A percentile compares a stretch with the other conserved stretches of the same genome.
These are phyloP conservation scores for Ips typographus DNA, from an alignment of 1,140 invertebrate species.

Conservation along the genomic window DNA sequence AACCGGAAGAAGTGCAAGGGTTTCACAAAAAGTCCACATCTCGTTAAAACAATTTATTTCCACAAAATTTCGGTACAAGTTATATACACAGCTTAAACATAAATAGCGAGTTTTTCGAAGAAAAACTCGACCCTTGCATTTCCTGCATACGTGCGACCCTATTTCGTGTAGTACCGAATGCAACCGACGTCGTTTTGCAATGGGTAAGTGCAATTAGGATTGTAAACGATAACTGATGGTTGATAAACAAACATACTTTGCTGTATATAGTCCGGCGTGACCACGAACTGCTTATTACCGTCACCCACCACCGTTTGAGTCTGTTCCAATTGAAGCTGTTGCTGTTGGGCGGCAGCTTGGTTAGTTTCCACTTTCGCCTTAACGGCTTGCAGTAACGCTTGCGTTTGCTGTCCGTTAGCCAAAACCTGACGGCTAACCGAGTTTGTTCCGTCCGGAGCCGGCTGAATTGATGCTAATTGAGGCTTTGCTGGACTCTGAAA, in stretches of 20 bases:
- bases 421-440: slow-evolving; percentile 44
- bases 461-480: slow-evolving; percentile 30
- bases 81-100: slow-evolving; percentile 30
- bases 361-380: slow-evolving; percentile 45
- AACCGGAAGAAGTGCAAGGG: slow-evolving; percentile 45
- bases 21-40: slow-evolving; percentile 36
- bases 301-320: slow-evolving; percentile 52
- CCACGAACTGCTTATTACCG: slow-evolving; percentile 71
- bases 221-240: slow-evolving; percentile 52
- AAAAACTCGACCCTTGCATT: slow-evolving; percentile 45
- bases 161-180: slow-evolving; percentile 35
- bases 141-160: slow-evolving; percentile 10
- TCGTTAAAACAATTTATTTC: slow-evolving; percentile 42
- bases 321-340: slow-evolving; percentile 47
- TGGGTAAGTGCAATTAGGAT: slow-evolving; percentile 52
- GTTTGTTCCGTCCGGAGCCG: slow-evolving; percentile 20
- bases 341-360: slow-evolving; percentile 10
- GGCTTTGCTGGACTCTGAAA: slow-evolving; percentile 9
- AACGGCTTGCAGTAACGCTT: slow-evolving; percentile 47
- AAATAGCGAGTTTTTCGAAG: not conserved
- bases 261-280: slow-evolving; percentile 86
- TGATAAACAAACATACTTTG: slow-evolving; percentile 69
- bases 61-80: slow-evolving; percentile 43
- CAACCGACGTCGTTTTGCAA: slow-evolving; percentile 49
- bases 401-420: slow-evolving; percentile 50